Conservation (phyloP, 2,888 invertebrate species). For the Zygogramma bicolorata region DNA sequence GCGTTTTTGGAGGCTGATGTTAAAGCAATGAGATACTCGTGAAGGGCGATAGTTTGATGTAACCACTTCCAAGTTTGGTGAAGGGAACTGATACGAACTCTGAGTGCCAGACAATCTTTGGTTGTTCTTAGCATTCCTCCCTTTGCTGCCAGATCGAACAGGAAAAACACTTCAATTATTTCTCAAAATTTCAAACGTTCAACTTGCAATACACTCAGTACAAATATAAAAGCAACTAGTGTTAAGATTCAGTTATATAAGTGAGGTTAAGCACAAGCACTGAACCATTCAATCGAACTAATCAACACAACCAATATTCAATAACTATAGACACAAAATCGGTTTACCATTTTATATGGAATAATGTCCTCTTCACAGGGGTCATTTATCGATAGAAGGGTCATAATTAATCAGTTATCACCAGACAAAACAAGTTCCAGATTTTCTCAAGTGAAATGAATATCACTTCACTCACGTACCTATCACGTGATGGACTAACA, state of each 20-base stretch:
- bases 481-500: conserved; percentile 50
- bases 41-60: conserved; percentile 89
- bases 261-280: conserved; percentile 30
- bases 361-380: conserved; percentile 50
- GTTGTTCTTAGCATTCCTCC: conserved; percentile 73
- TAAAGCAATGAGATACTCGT: conserved; percentile 87
- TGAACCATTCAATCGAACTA: not conserved
- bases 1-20: conserved; percentile 80
- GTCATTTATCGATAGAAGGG: conserved; percentile 58
- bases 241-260: conserved; percentile 5
- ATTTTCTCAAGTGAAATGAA: conserved; percentile 44
- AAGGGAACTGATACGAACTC: conserved; percentile 87
- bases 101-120: conserved; percentile 88
- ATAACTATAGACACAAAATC: conserved; percentile 23
- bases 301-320: conserved; percentile 10
- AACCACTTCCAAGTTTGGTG: conserved; percentile 97
- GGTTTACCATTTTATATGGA: conserved; percentile 58
- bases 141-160: conserved; percentile 60
- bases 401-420: conserved; percentile 57
- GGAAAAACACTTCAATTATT: conserved; percentile 37
- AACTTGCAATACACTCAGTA: conserved; percentile 21
- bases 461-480: too few relatives aligned
- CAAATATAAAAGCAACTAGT: conserved; percentile 7
- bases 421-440: conserved; percentile 56
- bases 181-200: conserved; percentile 14